phyloP scores from a whole-genome alignment of 1,140 invertebrate species.

The Ceratoteleas bidentatus region DNA sequence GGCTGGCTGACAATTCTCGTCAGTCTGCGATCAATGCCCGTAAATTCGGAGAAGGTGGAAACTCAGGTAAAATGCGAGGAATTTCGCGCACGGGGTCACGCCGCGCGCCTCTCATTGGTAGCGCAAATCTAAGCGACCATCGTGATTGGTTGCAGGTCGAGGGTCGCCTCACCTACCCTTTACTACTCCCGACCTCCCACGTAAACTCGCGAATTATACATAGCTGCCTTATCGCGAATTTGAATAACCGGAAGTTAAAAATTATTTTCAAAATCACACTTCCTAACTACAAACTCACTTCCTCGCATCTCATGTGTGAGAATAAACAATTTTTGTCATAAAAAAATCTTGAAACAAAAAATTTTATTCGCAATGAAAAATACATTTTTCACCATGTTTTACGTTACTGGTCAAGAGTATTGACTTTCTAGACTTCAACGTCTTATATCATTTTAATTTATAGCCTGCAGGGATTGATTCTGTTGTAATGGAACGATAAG shows the following conservation, averaged over 20 bases:
- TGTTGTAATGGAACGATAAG: constrained; percentile 48
- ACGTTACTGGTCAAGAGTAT: too few species aligned
- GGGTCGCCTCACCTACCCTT: constrained; percentile 78
- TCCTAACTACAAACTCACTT: neutral
- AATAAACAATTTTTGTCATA: neutral
- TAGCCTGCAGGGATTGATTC: constrained; percentile 25
- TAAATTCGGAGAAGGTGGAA: constrained; percentile 45
- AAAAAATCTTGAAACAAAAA: too few species aligned
- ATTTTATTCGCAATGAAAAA: too few species aligned
- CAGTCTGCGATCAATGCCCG: constrained; percentile 1
- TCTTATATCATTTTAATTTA: constrained; percentile 31
- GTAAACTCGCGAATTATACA: constrained; percentile 74
- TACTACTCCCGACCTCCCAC: constrained; percentile 77
- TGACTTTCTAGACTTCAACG: neutral
- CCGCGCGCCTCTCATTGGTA: constrained; percentile 72
- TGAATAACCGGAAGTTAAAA: constrained; percentile 36
- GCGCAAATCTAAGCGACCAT: constrained; percentile 70
- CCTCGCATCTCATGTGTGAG: neutral
- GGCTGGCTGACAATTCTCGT: neutral
- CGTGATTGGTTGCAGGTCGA: constrained; percentile 77
- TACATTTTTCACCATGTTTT: too few species aligned
- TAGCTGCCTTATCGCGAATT: constrained; percentile 48
- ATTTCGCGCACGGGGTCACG: constrained; percentile 72
- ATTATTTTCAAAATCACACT: constrained; percentile 25
- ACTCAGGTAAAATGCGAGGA: constrained; percentile 72